Evolutionary conservation across 2,797 vertebrate genomes (phyloP), one percentile per base, ranked within the genome.

Genomic region (Miichthys miiuy): DNA sequence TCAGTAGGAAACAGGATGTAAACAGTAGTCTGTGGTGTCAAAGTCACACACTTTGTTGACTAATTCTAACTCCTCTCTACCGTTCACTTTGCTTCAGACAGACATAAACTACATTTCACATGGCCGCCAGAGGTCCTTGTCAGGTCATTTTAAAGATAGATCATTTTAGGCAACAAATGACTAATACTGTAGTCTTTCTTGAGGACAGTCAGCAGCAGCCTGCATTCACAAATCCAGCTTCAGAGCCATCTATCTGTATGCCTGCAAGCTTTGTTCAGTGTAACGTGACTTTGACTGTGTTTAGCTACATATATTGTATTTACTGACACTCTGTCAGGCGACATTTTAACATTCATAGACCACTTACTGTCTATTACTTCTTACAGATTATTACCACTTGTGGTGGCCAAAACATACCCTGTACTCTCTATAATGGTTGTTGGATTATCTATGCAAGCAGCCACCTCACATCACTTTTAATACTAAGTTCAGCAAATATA

Each of bases 381-480:
- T 54, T 21, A 55, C 1, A 2, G 46, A 48, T 68, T 20, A 55
- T 48, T 41, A 21, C 42, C 42, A 50, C 5, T 18, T 57, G 9
- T 75, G 63, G 30, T 44, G 20, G 25, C 27, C 23, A 51, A 8
- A 56, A 68, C 52, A 30, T 6, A 21, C 50, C 47, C 50, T 20
- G 57, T 38, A 48, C 51, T 72, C 21, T 27, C 12, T 56, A 58
- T 2, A 1, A 4, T 7, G 58, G 21, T 67, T 65, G 61, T 50
- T 77, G 75, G 56, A 85, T 87, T 71, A 84, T 89, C 74, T 81
- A 69, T 52, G 62, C 79, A 42, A 5, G 64, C 84, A 87, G 85
- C 83, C 60, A 58, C 71, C 68, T 48, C 77, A 61, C 23, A 57
- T 79, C 57, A 44, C 41, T 6, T 62, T 68, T 68, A 78, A 79